phyloP scores from a whole-genome alignment of 2,888 invertebrate species.

The Rhogogaster chlorosoma region DNA sequence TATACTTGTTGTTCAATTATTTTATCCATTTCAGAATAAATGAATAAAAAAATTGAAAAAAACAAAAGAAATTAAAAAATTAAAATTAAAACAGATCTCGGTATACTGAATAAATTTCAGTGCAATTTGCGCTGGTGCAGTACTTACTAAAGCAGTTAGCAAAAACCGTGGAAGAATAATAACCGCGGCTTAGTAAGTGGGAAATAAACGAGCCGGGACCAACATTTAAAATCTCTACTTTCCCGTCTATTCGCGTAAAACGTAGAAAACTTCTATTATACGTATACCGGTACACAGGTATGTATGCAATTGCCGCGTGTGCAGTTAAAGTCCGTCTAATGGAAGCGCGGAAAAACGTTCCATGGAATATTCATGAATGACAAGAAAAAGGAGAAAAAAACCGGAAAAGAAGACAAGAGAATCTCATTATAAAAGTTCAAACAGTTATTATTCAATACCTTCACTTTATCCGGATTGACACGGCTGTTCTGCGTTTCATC shows the following conservation, averaged over 20 bases:
- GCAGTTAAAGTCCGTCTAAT: not conserved
- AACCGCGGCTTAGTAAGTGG: not conserved
- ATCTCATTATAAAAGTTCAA: not conserved
- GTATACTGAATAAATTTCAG: not conserved
- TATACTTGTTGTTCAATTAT: not conserved
- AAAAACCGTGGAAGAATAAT: not conserved
- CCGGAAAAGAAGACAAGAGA: not conserved
- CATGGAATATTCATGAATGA: not conserved
- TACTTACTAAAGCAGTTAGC: not conserved
- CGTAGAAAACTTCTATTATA: slow-evolving; percentile 2
- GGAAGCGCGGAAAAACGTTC: not conserved
- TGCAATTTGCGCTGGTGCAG: not conserved
- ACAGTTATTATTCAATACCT: slow-evolving; percentile 59
- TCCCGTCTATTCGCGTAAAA: not conserved
- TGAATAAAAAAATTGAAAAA: no score
- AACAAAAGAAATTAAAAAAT: not conserved
- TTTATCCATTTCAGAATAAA: not conserved
- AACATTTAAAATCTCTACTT: slow-evolving; percentile 6
- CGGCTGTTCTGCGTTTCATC: slow-evolving; percentile 71
- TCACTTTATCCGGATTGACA: slow-evolving; percentile 70
- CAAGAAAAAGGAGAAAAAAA: not conserved
- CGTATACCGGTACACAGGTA: not conserved
- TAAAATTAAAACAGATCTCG: not conserved
- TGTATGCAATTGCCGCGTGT: not conserved
- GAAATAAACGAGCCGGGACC: slow-evolving; percentile 18